Conservation (phyloP, 1,140 invertebrate species). For the Zaprionus inermis region DNA sequence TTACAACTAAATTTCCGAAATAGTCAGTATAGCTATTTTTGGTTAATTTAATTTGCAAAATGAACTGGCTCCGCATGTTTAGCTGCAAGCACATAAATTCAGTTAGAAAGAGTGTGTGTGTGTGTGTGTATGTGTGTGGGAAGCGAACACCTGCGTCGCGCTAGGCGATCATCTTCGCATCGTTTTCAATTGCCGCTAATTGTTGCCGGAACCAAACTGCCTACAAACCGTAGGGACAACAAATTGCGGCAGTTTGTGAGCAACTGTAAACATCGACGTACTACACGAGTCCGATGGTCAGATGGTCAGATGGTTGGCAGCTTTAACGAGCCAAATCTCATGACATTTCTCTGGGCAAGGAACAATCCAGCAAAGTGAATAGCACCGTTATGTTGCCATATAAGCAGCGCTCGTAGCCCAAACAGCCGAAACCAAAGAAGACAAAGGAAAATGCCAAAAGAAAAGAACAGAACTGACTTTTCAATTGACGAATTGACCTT, state of each 20-base stretch:
- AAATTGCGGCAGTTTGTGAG: conserved; percentile 39
- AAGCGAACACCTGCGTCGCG: conserved; percentile 50
- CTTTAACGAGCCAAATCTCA: conserved; percentile 35
- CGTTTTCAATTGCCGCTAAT: conserved; percentile 48
- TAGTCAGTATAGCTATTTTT: neutral
- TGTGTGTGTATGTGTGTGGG: conserved; percentile 18
- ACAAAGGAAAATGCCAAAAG: neutral
- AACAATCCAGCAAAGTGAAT: conserved; percentile 23
- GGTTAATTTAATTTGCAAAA: neutral
- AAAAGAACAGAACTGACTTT: conserved; percentile 9
- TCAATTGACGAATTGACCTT: conserved; percentile 75
- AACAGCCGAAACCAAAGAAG: conserved; percentile 11
- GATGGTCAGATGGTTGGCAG: neutral
- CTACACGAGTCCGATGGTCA: neutral
- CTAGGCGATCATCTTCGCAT: conserved; percentile 34
- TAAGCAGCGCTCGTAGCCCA: conserved; percentile 22
- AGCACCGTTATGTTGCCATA: conserved; percentile 65
- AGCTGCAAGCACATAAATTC: neutral
- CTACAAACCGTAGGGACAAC: conserved; percentile 42
- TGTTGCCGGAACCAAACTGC: conserved; percentile 14
- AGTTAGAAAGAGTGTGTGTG: neutral
- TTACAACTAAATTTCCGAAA: no score
- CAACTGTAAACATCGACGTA: conserved; percentile 21
- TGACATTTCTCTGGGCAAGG: conserved; percentile 43
- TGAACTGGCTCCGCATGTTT: neutral